A percentile compares a stretch with the other conserved stretches of the same genome.
Evolutionary conservation across 2,888 invertebrate genomes (phyloP).

Genomic region (Rhagonycha lutea): DNA sequence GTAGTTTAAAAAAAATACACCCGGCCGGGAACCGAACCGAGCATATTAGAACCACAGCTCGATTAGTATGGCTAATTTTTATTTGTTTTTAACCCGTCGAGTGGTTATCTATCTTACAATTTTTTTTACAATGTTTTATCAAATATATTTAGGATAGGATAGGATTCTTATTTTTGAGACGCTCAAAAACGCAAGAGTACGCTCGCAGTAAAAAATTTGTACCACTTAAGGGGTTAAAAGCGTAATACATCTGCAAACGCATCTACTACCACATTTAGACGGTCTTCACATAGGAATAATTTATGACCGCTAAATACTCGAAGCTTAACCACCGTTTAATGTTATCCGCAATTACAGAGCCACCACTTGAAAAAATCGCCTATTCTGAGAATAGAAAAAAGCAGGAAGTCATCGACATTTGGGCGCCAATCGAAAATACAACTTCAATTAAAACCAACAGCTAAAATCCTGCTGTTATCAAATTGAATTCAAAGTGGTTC

Average conservation of each 20-base stretch:
- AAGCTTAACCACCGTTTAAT: conserved; percentile 1
- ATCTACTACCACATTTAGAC: neutral
- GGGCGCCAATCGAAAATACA: conserved; percentile 12
- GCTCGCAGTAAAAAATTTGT: too few species aligned
- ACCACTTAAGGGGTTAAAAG: neutral
- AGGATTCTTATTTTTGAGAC: too few species aligned
- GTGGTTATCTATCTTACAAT: too few species aligned
- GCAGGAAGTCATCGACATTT: conserved; percentile 13
- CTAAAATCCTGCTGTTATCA: neutral
- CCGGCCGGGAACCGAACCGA: neutral
- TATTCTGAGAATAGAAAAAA: conserved; percentile 6
- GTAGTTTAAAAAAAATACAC: neutral
- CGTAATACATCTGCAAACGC: neutral
- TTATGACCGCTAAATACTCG: neutral
- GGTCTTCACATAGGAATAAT: neutral
- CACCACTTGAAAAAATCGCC: neutral
- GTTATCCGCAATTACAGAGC: neutral
- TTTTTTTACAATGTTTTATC: too few species aligned
- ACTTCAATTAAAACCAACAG: neutral
- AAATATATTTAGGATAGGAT: too few species aligned
- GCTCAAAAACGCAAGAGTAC: too few species aligned
- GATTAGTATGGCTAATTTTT: neutral
- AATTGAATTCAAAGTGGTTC: conserved; percentile 1
- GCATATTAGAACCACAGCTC: neutral
- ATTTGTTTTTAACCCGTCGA: neutral